Evolutionary conservation across 1,140 invertebrate species (phyloP).

Genomic region (Nephila pilipes): DNA sequence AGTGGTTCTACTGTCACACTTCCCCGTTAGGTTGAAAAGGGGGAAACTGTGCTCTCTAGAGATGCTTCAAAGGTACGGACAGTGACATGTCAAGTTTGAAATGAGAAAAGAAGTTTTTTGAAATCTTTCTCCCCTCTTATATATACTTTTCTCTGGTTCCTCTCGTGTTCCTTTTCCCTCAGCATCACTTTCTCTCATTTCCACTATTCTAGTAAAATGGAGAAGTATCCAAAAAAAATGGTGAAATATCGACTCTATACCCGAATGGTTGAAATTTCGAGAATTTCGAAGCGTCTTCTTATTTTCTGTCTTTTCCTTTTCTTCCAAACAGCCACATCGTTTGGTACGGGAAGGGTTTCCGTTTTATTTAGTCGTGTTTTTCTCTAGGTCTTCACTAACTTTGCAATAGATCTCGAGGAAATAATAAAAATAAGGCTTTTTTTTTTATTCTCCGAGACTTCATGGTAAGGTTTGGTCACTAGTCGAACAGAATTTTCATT

Average conservation of each 20-base stretch:
- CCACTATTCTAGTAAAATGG: constrained; percentile 28
- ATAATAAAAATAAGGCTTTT: neutral
- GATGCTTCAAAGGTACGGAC: constrained; percentile 55
- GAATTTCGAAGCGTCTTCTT: constrained; percentile 17
- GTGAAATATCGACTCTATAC: constrained; percentile 35
- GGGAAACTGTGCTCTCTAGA: neutral
- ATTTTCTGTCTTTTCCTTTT: neutral
- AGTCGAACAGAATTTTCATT: too few species aligned
- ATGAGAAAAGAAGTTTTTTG: constrained; percentile 47
- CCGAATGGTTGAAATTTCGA: constrained; percentile 54
- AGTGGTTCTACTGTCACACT: constrained; percentile 34
- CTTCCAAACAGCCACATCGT: neutral
- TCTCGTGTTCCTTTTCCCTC: constrained; percentile 19
- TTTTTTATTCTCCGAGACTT: neutral
- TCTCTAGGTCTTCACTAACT: neutral
- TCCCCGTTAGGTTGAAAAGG: constrained; percentile 11
- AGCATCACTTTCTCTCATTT: constrained; percentile 56
- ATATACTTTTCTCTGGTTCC: neutral
- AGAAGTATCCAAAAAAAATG: neutral
- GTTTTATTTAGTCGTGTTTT: constrained; percentile 35
- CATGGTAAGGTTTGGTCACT: neutral
- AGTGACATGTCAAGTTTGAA: constrained; percentile 68
- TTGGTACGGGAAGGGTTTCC: constrained; percentile 3
- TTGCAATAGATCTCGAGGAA: neutral
- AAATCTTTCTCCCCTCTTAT: constrained; percentile 10